A percentile compares a stretch with the other conserved stretches of the same genome.
These are phyloP conservation scores for Labia minor DNA, from an alignment of 2,888 invertebrate genomes.

Conservation along the genomic window DNA sequence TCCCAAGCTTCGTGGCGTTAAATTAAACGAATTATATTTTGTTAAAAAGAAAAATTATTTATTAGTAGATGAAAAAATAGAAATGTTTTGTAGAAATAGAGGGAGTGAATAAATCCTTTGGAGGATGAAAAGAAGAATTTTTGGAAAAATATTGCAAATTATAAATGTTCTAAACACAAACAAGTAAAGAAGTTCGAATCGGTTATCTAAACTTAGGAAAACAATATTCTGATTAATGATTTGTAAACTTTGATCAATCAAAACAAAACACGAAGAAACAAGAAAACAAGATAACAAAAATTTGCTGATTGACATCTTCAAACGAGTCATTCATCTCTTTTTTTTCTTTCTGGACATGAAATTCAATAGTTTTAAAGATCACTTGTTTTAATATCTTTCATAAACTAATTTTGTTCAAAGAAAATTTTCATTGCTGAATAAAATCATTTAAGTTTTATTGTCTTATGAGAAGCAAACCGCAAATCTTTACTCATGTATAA, in stretches of 20 bases:
- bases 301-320: conserved; percentile 17
- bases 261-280: conserved; percentile 17
- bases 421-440: conserved; percentile 27
- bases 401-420: conserved; percentile 26
- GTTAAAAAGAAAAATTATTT: too few species aligned
- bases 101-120: too few species aligned
- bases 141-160: too few species aligned
- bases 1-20: too few species aligned
- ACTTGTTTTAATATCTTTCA: conserved; percentile 27
- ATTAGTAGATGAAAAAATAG: too few species aligned
- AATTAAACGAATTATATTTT: too few species aligned
- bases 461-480: conserved; percentile 22
- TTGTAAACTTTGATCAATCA: conserved; percentile 26
- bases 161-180: conserved; percentile 23
- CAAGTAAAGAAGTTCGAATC: conserved; percentile 18
- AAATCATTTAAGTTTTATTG: conserved; percentile 28
- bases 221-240: conserved; percentile 25
- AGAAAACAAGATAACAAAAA: conserved; percentile 21
- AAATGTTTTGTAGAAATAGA: too few species aligned
- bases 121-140: too few species aligned
- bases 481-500: conserved; percentile 25
- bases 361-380: conserved; percentile 18
- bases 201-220: conserved; percentile 21
- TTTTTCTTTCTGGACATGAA: not conserved
- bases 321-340: not conserved